These are phyloP conservation scores for Piezodorus guildinii DNA, from an alignment of 1,140 invertebrate species.

Conservation along the genomic window DNA sequence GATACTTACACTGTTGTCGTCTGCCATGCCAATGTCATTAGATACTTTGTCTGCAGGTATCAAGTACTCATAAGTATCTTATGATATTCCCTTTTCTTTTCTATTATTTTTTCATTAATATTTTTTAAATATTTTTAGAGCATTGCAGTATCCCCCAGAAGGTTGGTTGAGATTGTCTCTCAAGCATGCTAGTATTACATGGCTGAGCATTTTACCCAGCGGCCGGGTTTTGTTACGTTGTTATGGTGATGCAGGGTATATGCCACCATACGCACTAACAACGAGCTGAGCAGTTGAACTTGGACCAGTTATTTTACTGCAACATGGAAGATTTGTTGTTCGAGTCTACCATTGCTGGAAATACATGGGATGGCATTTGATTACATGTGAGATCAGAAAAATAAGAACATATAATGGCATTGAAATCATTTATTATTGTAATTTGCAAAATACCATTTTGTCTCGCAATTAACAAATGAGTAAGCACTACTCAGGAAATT, in stretches of 20 bases:
- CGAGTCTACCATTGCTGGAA: too few relatives aligned
- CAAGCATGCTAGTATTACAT: slow-evolving; percentile 88
- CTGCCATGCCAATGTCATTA: slow-evolving; percentile 96
- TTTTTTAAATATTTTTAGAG: slow-evolving; percentile 47
- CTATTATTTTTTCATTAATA: not conserved
- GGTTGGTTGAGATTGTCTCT: slow-evolving; percentile 88
- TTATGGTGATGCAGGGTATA: slow-evolving; percentile 81
- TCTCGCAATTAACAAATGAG: too few relatives aligned
- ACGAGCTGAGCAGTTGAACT: not conserved
- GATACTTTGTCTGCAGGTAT: slow-evolving; percentile 93
- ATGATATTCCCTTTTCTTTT: slow-evolving; percentile 12
- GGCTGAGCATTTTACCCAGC: slow-evolving; percentile 70
- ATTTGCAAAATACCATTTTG: too few relatives aligned
- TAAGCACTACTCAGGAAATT: too few relatives aligned
- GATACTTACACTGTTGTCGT: slow-evolving; percentile 88
- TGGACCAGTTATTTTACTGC: too few relatives aligned
- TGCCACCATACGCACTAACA: slow-evolving; percentile 63
- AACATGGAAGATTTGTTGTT: too few relatives aligned
- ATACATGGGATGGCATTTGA: too few relatives aligned
- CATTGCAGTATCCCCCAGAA: slow-evolving; percentile 92
- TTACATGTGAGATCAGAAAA: too few relatives aligned
- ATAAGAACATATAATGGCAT: too few relatives aligned
- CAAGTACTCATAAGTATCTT: not conserved
- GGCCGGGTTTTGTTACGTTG: slow-evolving; percentile 70
- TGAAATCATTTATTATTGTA: too few relatives aligned